Evolutionary conservation across 1,140 invertebrate genomes (phyloP).

Genomic region (Solen grandis): DNA sequence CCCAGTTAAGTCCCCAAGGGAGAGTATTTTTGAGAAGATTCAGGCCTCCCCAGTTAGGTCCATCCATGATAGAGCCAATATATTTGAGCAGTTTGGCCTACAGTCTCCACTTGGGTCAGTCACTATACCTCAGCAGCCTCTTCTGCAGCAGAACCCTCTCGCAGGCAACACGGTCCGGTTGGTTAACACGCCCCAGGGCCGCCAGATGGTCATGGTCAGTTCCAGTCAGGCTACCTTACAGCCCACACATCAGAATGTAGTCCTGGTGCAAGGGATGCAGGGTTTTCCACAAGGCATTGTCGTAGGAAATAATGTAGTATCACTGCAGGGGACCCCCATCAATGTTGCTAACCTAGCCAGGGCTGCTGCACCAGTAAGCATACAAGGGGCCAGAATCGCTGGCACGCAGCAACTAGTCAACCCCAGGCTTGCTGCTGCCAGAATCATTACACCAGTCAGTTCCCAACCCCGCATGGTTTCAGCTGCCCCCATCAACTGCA

Average conservation of each 20-base stretch:
- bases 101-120: conserved; percentile 19
- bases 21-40: conserved; percentile 43
- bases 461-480: conserved; percentile 23
- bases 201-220: conserved; percentile 50
- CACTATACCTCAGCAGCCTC: conserved; percentile 8
- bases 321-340: conserved; percentile 35
- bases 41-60: conserved; percentile 31
- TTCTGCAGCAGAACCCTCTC: conserved; percentile 3
- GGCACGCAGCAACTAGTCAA: conserved; percentile 29
- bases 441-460: conserved; percentile 25
- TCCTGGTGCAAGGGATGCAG: conserved; percentile 44
- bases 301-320: conserved; percentile 48
- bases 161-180: conserved; percentile 31
- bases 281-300: conserved; percentile 48
- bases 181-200: conserved; percentile 43
- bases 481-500: conserved; percentile 2
- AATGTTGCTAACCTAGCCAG: conserved; percentile 3
- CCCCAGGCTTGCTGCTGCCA: conserved; percentile 2
- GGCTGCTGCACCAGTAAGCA: conserved; percentile 16
- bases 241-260: conserved; percentile 35
- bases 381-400: conserved; percentile 28
- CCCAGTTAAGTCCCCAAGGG: not conserved
- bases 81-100: conserved; percentile 55
- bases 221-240: conserved; percentile 17
- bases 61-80: conserved; percentile 40